A percentile compares a stretch with the other conserved stretches of the same genome.
These are phyloP conservation scores for Drosophila navojoa DNA, from an alignment of 1,140 invertebrate species.

Conservation along the genomic window DNA sequence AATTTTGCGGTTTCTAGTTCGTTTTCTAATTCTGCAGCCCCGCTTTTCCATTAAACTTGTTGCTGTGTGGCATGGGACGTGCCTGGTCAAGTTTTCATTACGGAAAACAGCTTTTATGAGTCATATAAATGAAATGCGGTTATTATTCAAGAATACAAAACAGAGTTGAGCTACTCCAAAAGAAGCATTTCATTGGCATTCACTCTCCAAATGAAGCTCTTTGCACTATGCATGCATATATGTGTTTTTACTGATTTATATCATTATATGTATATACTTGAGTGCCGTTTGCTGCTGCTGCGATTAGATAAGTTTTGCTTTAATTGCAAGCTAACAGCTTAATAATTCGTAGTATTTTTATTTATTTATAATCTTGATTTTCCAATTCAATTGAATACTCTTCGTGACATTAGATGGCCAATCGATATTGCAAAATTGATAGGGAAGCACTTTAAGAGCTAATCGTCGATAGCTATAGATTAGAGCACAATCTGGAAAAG, in stretches of 20 bases:
- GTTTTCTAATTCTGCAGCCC: neutral
- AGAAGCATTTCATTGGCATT: neutral
- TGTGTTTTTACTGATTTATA: neutral
- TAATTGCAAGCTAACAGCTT: neutral
- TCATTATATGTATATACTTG: neutral
- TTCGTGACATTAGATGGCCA: neutral
- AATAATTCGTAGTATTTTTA: neutral
- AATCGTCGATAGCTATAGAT: too few relatives aligned
- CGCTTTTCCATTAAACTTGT: slow-evolving; percentile 17
- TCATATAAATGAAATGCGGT: slow-evolving; percentile 2
- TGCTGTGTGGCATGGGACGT: slow-evolving; percentile 10
- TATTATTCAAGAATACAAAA: neutral
- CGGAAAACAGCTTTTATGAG: slow-evolving; percentile 6
- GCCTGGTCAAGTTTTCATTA: slow-evolving; percentile 19
- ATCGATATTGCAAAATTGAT: too few relatives aligned
- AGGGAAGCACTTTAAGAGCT: too few relatives aligned
- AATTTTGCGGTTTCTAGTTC: slow-evolving; percentile 13
- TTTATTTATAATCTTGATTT: slow-evolving; percentile 1
- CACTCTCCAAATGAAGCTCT: neutral
- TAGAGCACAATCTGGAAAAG: too few relatives aligned
- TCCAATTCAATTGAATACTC: neutral
- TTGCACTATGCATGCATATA: neutral
- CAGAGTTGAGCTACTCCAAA: neutral
- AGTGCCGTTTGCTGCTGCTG: neutral
- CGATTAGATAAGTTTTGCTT: slow-evolving; percentile 15